These are phyloP conservation scores for Oenanthe melanoleuca DNA, from an alignment of 2,113 vertebrate species.

Conservation along the genomic window DNA sequence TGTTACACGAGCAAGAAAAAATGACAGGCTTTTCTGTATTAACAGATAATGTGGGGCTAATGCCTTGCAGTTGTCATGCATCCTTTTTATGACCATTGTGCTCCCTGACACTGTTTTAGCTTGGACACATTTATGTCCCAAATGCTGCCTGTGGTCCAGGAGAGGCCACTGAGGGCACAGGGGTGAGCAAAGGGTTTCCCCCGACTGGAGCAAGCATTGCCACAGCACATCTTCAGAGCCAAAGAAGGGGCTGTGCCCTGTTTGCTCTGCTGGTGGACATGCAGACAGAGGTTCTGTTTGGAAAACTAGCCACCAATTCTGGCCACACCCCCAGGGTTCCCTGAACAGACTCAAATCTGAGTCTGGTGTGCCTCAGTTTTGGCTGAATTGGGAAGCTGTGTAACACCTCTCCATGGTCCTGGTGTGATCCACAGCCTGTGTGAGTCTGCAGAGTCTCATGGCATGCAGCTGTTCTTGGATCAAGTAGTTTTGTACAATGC, in stretches of 20 bases:
- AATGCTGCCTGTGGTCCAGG: neutral
- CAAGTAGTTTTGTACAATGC: neutral
- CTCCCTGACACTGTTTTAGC: neutral
- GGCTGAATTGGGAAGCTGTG: neutral
- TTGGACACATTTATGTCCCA: neutral
- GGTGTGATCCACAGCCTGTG: neutral
- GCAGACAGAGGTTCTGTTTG: neutral
- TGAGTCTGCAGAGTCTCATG: neutral
- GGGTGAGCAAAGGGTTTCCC: neutral
- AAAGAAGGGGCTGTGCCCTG: neutral
- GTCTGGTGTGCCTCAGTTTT: neutral
- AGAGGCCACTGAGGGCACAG: rapidly evolving
- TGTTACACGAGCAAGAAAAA: neutral
- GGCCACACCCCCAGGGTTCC: neutral
- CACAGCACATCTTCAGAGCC: neutral
- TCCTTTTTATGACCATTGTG: neutral
- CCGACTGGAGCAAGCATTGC: neutral
- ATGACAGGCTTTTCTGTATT: neutral
- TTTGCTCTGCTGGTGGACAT: neutral
- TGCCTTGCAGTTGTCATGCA: neutral
- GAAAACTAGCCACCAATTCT: neutral
- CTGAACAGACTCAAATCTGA: neutral
- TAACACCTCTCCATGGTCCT: neutral
- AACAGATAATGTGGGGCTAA: neutral
- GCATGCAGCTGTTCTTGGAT: neutral